Base-by-base conservation (phyloP, 2,113 vertebrate genomes). In the Collichthys lucidus region DNA sequence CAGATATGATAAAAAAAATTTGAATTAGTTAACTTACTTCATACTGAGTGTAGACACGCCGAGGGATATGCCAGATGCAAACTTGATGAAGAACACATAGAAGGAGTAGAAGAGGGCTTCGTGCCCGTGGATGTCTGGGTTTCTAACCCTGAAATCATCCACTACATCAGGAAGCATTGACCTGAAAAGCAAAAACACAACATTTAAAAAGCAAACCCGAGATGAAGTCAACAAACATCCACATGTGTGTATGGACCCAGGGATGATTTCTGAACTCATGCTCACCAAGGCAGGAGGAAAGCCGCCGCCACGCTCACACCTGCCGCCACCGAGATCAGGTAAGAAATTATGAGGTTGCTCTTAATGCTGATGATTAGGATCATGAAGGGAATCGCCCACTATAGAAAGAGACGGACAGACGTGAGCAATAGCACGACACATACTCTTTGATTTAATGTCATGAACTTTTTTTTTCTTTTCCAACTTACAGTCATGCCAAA, bases 101-200 rank as follows among this genome's bases (percentile, higher is more conserved):
- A 97, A 99, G 44, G 98, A 99, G 93, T 97, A 99, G 93, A 99
- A 99, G 76, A 99, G 97, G 16, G 98, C 96, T 88, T 99, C 98
- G 0, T 97, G 96, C 40, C 97, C 97, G 0, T 61, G 92, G 63
- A 94, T 90, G 9, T 94, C 75, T 0, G 97, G 97, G 49, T 98
- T 96, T 82, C 95, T 95, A 68, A 99, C 89, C 86, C 96, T 97
- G 94, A 99, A 99, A 92, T 99, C 97, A 0, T 99, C 98, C 4
- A 99, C 83, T 5, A 97, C 98, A 0, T 99, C 98, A 0, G 98
- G 97, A 81, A 98, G 95, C 98, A 99, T 99, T 15, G 98, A 99
- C 98, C 98, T 98, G 89, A 0, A 0, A 49, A 19, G 53, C 22
- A 71, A 64, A 60, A 40, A 42, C 26, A 29, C 31, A 10, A 44